A percentile compares a stretch with the other conserved stretches of the same genome.
These are phyloP conservation scores for Takifugu rubripes DNA, from an alignment of 2,797 vertebrate species.

Conservation along the genomic window DNA sequence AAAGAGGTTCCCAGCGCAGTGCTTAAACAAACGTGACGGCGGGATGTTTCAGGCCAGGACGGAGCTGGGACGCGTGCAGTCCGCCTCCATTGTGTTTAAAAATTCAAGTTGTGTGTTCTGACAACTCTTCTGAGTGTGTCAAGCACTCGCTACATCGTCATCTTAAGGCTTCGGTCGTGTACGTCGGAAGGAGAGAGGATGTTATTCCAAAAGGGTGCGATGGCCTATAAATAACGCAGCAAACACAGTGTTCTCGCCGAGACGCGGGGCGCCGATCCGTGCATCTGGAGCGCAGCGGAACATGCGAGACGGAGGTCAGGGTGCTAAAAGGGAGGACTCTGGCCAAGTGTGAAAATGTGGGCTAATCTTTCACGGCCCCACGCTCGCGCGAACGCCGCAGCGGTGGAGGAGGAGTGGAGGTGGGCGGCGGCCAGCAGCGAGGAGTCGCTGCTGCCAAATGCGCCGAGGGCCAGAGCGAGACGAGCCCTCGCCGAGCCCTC, in stretches of 20 bases:
- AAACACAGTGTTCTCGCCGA: neutral
- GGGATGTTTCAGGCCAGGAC: too few species aligned
- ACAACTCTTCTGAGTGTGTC: slow-evolving; percentile 7
- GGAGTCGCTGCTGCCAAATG: slow-evolving; percentile 69
- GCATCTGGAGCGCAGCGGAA: slow-evolving; percentile 24
- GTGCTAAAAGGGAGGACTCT: slow-evolving; percentile 21
- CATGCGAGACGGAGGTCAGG: slow-evolving; percentile 25
- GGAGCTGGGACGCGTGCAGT: slow-evolving; percentile 11
- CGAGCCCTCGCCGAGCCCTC: slow-evolving; percentile 49
- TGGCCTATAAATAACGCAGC: neutral
- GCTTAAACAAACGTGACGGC: neutral
- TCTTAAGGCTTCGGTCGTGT: slow-evolving; percentile 10
- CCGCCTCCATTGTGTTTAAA: slow-evolving; percentile 21
- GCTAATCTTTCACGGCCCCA: slow-evolving; percentile 42
- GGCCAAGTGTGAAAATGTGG: slow-evolving; percentile 34
- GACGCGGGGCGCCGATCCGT: neutral
- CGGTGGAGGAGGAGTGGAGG: slow-evolving; percentile 20
- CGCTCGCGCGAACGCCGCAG: neutral
- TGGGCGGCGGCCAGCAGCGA: slow-evolving; percentile 53
- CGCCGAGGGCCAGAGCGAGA: slow-evolving; percentile 62
- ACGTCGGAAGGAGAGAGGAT: neutral
- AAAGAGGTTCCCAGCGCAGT: too few species aligned
- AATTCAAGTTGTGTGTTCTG: slow-evolving; percentile 7
- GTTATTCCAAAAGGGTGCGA: neutral
- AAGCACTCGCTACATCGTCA: slow-evolving; percentile 7